These are phyloP conservation scores for Dromius quadrimaculatus DNA, from an alignment of 2,888 invertebrate genomes.

Conservation along the genomic window DNA sequence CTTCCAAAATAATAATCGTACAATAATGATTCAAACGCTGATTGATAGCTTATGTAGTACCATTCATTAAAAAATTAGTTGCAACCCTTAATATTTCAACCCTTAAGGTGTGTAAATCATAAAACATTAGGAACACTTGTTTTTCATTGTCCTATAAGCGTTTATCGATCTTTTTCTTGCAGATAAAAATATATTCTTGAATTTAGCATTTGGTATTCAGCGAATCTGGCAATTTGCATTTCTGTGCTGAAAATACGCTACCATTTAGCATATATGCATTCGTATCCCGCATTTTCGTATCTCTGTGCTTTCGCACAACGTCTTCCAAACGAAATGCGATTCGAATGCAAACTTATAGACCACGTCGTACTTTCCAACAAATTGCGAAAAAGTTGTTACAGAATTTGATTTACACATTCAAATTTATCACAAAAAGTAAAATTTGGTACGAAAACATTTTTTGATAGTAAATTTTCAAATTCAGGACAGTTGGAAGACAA, in stretches of 20 bases:
- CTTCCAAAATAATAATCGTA: too few relatives aligned
- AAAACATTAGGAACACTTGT: slow-evolving; percentile 8
- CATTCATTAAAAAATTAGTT: too few relatives aligned
- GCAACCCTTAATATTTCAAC: too few relatives aligned
- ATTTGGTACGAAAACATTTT: too few relatives aligned
- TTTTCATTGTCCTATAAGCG: slow-evolving; percentile 9
- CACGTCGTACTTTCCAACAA: slow-evolving; percentile 12
- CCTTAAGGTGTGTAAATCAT: too few relatives aligned
- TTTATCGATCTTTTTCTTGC: slow-evolving; percentile 8
- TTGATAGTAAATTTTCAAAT: too few relatives aligned
- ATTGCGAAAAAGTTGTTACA: neutral
- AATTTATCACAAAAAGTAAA: too few relatives aligned
- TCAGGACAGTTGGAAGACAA: too few relatives aligned
- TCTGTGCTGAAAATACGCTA: slow-evolving; percentile 19
- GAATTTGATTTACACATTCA: slow-evolving; percentile 15
- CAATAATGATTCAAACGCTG: too few relatives aligned
- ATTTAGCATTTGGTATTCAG: slow-evolving; percentile 19
- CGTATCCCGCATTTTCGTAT: slow-evolving; percentile 11
- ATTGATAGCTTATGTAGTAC: too few relatives aligned
- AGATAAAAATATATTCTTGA: slow-evolving; percentile 18
- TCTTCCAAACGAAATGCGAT: slow-evolving; percentile 29
- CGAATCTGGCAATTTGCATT: slow-evolving; percentile 37
- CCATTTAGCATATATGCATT: slow-evolving; percentile 40
- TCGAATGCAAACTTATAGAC: slow-evolving; percentile 35
- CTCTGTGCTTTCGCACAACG: neutral